phyloP scores from a whole-genome alignment of 2,113 vertebrate genomes.

The Alces alces region DNA sequence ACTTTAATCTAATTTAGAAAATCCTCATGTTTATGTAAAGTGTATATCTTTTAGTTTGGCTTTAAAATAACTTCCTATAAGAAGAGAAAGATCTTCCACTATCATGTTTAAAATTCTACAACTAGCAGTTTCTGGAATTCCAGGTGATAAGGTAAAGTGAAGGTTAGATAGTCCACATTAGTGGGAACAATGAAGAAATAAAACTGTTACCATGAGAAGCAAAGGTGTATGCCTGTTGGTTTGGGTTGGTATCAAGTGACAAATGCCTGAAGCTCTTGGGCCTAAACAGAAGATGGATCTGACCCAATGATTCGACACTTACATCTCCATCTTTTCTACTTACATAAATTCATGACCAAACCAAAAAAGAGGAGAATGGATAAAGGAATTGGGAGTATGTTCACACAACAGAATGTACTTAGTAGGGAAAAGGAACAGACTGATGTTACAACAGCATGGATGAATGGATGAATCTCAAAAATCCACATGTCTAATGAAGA shows the following conservation, averaged over 20 bases:
- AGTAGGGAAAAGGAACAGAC: conserved; percentile 21
- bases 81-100: not conserved
- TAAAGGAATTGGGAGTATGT: not conserved
- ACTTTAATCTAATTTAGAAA: not conserved
- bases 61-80: not conserved
- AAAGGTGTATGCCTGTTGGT: not conserved
- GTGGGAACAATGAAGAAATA: not conserved
- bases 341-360: not conserved
- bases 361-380: not conserved
- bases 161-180: not conserved
- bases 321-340: not conserved
- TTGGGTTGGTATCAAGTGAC: not conserved
- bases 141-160: not conserved
- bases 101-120: not conserved
- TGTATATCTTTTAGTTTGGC: not conserved
- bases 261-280: not conserved
- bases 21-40: not conserved
- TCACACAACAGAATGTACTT: not conserved
- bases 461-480: not conserved
- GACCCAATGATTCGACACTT: not conserved
- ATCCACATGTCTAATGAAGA: not conserved
- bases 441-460: not conserved
- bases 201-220: not conserved
- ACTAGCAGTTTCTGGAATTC: not conserved
- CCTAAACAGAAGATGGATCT: not conserved